Evolutionary conservation across 2,888 invertebrate genomes (phyloP), one percentile per base, ranked within the genome.

Genomic region (Melanchra persicariae): DNA sequence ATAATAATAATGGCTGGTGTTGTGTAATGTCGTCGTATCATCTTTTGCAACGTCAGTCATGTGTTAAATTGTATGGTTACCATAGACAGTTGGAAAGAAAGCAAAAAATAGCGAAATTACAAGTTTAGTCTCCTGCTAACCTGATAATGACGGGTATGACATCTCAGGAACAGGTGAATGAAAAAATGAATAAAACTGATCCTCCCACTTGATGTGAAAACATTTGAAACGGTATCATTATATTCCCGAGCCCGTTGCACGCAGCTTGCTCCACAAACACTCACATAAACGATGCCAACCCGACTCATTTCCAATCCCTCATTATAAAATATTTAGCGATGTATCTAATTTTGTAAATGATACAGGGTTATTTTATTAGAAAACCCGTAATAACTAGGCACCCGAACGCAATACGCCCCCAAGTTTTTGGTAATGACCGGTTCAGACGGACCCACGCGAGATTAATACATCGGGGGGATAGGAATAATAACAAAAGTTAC

Each of bases 251-350:
- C 71, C 83, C 85, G 87, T 85, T 83, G 88, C 88, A 88, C 87
- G 84, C 89, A 79, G 88, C 84, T 87, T 87, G 84, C 88, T 90
- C 86, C 87, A 87, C 87, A 89, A 88, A 89, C 89, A 89, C 85
- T 87, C 84, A 81, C 68, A 77, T 91, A 93, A 93, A 92, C 88
- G 92, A 87, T 90, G 88, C 90, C 91, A 93, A 87, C 89, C 91
- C 89, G 90, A 90, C 89, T 90, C 89, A 92, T 92, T 93, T 90
- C 84, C 83, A 87, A 86, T 89, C 91, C 91, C 87, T 93, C 92
- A 95, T 96, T 95, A 96, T 92, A 95, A 95, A 96, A 95, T 96
- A 95, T 96, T 96, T 96, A 96, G 95, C 95, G 94, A 94, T 93
- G 91, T 91, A 92, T 91, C 94, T 93, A 94, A 96, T 95, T 96